Conservation (phyloP, 2,797 vertebrate genomes). For the Thunnus albacares region DNA sequence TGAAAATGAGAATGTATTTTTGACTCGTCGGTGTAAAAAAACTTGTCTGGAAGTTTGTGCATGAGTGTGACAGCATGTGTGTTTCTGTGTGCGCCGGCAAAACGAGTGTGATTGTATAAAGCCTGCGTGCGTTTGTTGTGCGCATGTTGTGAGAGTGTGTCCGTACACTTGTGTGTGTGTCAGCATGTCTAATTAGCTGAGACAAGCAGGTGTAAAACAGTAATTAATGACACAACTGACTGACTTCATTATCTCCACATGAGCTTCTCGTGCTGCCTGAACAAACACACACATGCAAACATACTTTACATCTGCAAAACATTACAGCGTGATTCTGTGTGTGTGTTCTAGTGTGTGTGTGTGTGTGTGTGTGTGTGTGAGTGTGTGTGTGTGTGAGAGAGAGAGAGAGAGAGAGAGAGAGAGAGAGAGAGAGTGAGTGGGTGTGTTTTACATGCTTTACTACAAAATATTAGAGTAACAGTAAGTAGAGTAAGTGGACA, state of each 20-base stretch:
- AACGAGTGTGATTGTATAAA: constrained; percentile 9
- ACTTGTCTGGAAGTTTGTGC: constrained; percentile 48
- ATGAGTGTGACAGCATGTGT: constrained; percentile 33
- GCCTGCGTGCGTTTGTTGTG: constrained; percentile 1
- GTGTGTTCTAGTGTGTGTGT: background rate
- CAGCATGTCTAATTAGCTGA: constrained; percentile 87
- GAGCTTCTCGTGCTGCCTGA: constrained; percentile 60
- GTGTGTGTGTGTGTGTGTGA: background rate
- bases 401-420: background rate
- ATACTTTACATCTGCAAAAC: constrained; percentile 32
- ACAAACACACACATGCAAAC: constrained; percentile 38
- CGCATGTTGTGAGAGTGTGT: background rate
- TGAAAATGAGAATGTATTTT: constrained; percentile 83
- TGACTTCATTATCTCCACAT: constrained; percentile 88
- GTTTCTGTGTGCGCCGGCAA: background rate
- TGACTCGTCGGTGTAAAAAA: constrained; percentile 68
- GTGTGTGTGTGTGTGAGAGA: background rate
- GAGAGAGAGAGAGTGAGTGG: no score
- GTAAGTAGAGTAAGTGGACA: constrained; percentile 50
- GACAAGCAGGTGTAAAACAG: constrained; percentile 91
- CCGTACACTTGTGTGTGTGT: constrained; percentile 61
- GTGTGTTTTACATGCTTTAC: constrained; percentile 6
- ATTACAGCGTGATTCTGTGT: constrained; percentile 3
- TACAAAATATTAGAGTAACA: constrained; percentile 15
- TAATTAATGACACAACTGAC: constrained; percentile 90